Percentiles rank a stretch among this genome's conserved stretches.
These are phyloP conservation scores for Pseudotriccus pelzelni DNA, from an alignment of 2,797 vertebrate genomes.

Conservation along the genomic window DNA sequence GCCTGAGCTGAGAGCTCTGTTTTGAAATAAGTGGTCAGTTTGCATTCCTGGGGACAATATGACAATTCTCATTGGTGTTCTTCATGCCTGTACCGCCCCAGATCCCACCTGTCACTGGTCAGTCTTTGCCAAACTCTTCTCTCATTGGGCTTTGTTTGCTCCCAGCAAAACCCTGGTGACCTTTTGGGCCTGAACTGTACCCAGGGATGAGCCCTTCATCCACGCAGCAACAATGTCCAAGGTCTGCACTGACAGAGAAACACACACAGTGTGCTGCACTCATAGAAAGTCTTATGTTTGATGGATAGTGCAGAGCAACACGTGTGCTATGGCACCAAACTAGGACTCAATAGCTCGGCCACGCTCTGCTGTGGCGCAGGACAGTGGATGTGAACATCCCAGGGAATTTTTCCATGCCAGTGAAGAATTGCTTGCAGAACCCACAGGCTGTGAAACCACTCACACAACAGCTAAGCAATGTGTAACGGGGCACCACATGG, in stretches of 20 bases:
- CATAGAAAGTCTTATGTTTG: neutral
- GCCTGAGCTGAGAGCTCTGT: neutral
- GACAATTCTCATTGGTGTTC: neutral
- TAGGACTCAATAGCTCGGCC: neutral
- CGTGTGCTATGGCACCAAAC: neutral
- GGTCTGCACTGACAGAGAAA: neutral
- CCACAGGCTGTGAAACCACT: neutral
- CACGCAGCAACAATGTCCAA: neutral
- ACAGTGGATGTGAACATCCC: neutral
- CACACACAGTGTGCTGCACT: neutral
- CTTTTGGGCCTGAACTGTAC: neutral
- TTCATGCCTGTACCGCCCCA: neutral
- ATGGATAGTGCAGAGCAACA: neutral
- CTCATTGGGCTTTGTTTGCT: neutral
- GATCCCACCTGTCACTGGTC: neutral
- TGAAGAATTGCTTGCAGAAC: neutral
- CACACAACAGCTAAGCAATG: neutral
- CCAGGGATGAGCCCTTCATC: neutral
- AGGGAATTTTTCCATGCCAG: neutral
- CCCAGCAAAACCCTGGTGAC: neutral
- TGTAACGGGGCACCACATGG: neutral
- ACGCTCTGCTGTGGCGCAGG: fast-evolving
- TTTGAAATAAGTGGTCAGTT: neutral
- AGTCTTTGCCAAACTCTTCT: neutral
- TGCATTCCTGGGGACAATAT: neutral